phyloP scores from a whole-genome alignment of 2,797 vertebrate genomes.

The Spinus pinus region DNA sequence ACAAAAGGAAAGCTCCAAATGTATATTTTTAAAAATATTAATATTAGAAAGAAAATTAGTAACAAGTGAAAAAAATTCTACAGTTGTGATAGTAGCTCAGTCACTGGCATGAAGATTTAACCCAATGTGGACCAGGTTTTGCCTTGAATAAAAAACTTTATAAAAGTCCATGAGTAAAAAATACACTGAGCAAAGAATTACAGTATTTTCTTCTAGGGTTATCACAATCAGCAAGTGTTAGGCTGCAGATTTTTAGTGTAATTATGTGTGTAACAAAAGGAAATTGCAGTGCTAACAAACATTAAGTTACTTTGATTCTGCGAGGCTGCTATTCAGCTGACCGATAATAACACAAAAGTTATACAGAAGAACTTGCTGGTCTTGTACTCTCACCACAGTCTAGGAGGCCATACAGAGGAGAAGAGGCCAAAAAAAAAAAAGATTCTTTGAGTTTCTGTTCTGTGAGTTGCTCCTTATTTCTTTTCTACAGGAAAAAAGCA shows the following conservation, averaged over 20 bases:
- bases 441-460: background rate
- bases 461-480: background rate
- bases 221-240: background rate
- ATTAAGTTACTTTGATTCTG: background rate
- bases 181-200: background rate
- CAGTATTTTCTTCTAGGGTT: background rate
- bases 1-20: background rate
- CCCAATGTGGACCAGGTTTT: background rate
- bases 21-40: background rate
- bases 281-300: background rate
- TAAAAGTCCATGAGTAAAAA: background rate
- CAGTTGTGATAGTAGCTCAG: background rate
- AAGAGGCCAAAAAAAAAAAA: background rate
- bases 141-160: background rate
- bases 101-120: background rate
- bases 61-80: background rate
- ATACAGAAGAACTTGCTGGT: background rate
- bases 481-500: background rate
- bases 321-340: background rate
- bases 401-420: background rate
- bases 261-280: background rate
- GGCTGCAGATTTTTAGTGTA: background rate
- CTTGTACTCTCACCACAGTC: background rate
- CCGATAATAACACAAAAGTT: background rate
- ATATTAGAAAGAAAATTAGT: background rate